Percentiles rank a stretch among this genome's conserved stretches.
These are phyloP conservation scores for Aldabrachelys gigantea DNA, from an alignment of 2,113 vertebrate genomes.

Conservation along the genomic window DNA sequence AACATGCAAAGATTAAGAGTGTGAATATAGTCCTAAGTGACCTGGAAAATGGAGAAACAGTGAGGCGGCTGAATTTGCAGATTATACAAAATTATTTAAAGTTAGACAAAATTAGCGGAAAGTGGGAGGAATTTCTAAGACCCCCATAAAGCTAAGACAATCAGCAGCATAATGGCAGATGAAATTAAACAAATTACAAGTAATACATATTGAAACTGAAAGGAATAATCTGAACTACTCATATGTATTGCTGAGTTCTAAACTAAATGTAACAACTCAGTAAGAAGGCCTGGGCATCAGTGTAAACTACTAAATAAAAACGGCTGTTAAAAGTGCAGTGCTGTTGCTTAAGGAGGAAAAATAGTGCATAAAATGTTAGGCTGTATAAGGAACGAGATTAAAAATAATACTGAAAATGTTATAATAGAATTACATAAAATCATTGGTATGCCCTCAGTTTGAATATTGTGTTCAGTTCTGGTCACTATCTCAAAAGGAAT, in stretches of 20 bases:
- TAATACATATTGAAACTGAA: constrained; percentile 1
- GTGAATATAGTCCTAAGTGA: neutral
- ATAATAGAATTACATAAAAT: constrained; percentile 43
- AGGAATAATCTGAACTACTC: constrained; percentile 42
- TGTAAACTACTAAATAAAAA: constrained; percentile 23
- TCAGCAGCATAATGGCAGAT: constrained; percentile 3
- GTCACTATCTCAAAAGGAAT: constrained; percentile 47
- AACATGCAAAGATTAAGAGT: neutral
- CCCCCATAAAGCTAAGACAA: constrained; percentile 34
- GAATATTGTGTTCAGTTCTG: constrained; percentile 46
- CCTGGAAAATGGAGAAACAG: neutral
- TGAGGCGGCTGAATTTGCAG: constrained; percentile 17
- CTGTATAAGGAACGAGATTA: constrained; percentile 25
- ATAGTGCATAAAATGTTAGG: too few relatives aligned
- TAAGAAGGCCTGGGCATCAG: constrained; percentile 19
- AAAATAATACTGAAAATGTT: constrained; percentile 20
- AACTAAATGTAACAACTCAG: constrained; percentile 26
- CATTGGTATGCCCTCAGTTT: neutral
- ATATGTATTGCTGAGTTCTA: constrained; percentile 21
- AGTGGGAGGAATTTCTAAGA: constrained; percentile 29
- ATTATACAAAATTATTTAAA: constrained; percentile 14
- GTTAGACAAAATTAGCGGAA: constrained; percentile 14
- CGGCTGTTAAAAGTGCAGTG: constrained; percentile 8
- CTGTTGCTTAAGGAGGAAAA: neutral
- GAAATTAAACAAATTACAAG: constrained; percentile 60